Base-by-base conservation (phyloP, 2,113 vertebrate species). In the Petromus typicus region DNA sequence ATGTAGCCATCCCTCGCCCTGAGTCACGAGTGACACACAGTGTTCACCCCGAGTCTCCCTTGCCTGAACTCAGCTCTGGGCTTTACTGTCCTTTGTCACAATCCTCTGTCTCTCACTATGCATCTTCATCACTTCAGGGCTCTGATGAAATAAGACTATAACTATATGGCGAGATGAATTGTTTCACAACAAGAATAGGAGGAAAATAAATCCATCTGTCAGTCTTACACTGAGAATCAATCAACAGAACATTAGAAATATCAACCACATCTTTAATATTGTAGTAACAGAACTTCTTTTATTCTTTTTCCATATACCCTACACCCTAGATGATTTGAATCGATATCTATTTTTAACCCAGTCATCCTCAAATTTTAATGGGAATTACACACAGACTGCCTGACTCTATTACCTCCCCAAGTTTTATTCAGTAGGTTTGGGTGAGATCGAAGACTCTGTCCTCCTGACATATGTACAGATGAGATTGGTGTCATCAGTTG, bases 21-120 rank as follows among this genome's bases (percentile, higher is more conserved):
- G 12, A 57, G 40, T 54, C 7, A 20, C 17, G 7, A 0, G 9
- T 48, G 0, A 22, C 59, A 5, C 7, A 67, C 1, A 76, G 12
- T 8, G 32, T 30, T 37, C 88, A 10, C 11, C 11, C 30, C 73
- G 43, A 89, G 48, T 0, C 64, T 7, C 48, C 32, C 40, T 87
- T 67, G 20, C 0, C 27, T 61, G 8, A 51, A 91, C 2, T 78
- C 16, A 27, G 66, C 12, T 34, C 56, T 0, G 9, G 30, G 17
- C 67, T 92, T 71, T 45, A 6, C 16, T 57, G 1, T 64, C 23
- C 34, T 1, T 67, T 22, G 27, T 67, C 40, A 56, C 91, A 79
- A 79, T 51, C 48, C 48, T 18, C 8, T 54, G 1, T 14, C 18
- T 5, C 14, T 48, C 32, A 45, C 22, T 30, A 78, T 9, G 22